Base-by-base conservation (phyloP, 2,113 vertebrate species). In the Etia nguti region DNA sequence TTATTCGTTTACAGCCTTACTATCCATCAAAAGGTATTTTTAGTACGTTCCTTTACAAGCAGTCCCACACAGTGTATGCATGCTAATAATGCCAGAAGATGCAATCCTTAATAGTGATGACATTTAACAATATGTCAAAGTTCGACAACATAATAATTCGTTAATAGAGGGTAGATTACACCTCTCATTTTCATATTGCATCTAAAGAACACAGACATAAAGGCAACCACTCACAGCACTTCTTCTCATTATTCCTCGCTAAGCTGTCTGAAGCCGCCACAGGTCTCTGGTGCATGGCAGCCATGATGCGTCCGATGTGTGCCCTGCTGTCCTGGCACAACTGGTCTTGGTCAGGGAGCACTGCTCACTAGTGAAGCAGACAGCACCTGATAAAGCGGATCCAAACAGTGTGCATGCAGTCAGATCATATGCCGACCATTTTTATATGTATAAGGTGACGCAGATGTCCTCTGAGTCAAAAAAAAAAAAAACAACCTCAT, bases 191-290 rank as follows among this genome's bases (percentile, higher is more conserved):
- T 65, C 0, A 50, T 36, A 41, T 55, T 1, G 81, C 13, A 77
- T n/a, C 52, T 38, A 83, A 36, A 56, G 8, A 16, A 10, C 10
- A 62, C 20, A 81, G 43, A 84, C 5, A 80, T 22, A 29, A 20
- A 26, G 48, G 31, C 83, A 84, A 65, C 0, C 77, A 96, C 96
- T 96, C 88, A 97, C 96, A 97, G 94, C 96, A 96, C 81, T 96
- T 96, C 90, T 96, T 96, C 89, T 95, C 95, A 6, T 62, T 96
- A 83, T 77, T 56, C 89, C 95, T 93, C 31, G 82, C 57, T 2
- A 81, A 57, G 84, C 62, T 54, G 6, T 92, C 89, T 62, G 89
- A 36, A 13, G 80, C 60, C n/a, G 82, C 70, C 3, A 59, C 60
- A 34, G 86, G 65, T 93, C 34, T 93, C 26, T 86, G 92, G 60